These are phyloP conservation scores for Brachyptera putata DNA, from an alignment of 2,888 invertebrate species.

Conservation along the genomic window DNA sequence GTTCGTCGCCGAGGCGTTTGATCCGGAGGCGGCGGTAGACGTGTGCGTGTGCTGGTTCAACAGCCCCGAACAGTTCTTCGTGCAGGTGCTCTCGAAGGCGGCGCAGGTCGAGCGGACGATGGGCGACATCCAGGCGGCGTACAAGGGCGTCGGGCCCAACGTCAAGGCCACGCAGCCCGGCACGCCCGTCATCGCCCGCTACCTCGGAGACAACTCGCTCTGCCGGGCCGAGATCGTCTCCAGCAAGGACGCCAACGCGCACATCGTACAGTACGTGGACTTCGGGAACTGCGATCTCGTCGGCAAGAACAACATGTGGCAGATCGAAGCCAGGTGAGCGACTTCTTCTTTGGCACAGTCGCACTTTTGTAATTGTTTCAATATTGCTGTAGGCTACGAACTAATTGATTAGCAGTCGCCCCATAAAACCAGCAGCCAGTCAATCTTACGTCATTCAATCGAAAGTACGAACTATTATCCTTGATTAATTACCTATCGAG, in stretches of 20 bases:
- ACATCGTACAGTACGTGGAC: conserved; percentile 66
- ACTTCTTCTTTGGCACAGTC: no score
- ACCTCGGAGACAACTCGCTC: conserved; percentile 64
- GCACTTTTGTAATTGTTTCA: no score
- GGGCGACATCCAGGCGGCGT: conserved; percentile 64
- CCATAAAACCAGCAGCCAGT: no score
- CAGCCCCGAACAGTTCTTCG: conserved; percentile 68
- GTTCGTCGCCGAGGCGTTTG: conserved; percentile 49
- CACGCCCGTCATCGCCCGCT: conserved; percentile 63
- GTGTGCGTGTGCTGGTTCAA: conserved; percentile 70
- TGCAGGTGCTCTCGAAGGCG: conserved; percentile 50
- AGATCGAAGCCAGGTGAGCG: conserved; percentile 62
- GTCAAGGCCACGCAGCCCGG: conserved; percentile 51
- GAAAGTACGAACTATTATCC: no score
- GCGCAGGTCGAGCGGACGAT: conserved; percentile 62
- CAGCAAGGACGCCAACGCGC: conserved; percentile 45
- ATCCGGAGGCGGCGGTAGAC: conserved; percentile 52
- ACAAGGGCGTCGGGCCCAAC: conserved; percentile 44
- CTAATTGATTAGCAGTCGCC: no score
- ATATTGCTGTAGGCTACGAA: no score
- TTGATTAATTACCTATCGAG: no score
- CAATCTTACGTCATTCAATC: no score
- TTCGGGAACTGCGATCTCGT: conserved; percentile 69
- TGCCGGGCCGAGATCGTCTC: conserved; percentile 61
- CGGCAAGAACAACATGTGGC: conserved; percentile 61